Base-by-base conservation (phyloP, 2,888 invertebrate genomes). In the Aphelenchoides bicaudatus region DNA sequence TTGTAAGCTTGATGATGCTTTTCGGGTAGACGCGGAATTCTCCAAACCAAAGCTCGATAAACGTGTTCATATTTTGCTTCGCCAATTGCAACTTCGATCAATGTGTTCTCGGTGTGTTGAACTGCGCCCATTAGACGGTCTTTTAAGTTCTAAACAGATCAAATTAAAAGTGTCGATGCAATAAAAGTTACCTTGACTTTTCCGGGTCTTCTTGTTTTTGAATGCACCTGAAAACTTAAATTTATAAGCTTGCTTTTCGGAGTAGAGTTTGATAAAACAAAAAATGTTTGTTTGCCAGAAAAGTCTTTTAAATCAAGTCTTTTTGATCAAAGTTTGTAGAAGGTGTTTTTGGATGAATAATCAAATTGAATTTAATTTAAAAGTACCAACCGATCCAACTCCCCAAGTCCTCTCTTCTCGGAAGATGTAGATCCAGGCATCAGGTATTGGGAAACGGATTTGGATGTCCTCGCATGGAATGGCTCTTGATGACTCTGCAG, bases 1-100 rank as follows among this genome's bases (percentile, higher is more conserved):
- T 96, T 96, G 82, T 98, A 98, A 23, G 98, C 96, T 55, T 93
- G 96, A 85, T 98, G 94, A 67, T 96, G 94, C 82, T 96, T 92
- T 82, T 96, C 96, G 56, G 98, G 98, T 74, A 99, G 85, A 53
- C 94, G 85, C 6, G 92, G 88, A 85, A 98, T 94, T 72, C 98
- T 85, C 98, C 98, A 98, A 29, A 99, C 96, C 73, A 98, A 90
- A 59, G 94, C 87, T 66, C 78, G 69, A 83, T 93, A 93, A 79
- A 94, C 91, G 83, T 96, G 94, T 82, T 98, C 96, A 82, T 98
- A 98, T 83, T 98, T 98, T 58, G 98, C 96, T 80, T 90, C 78
- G 87, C 48, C 92, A 0, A 91, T 91, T 10, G 94, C 93, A 5
- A 91, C 91, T 81, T 93, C 93, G 80, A 94, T 92, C 27, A 93